Conservation (phyloP, 2,888 invertebrate genomes). For the Sesia bembeciformis region DNA sequence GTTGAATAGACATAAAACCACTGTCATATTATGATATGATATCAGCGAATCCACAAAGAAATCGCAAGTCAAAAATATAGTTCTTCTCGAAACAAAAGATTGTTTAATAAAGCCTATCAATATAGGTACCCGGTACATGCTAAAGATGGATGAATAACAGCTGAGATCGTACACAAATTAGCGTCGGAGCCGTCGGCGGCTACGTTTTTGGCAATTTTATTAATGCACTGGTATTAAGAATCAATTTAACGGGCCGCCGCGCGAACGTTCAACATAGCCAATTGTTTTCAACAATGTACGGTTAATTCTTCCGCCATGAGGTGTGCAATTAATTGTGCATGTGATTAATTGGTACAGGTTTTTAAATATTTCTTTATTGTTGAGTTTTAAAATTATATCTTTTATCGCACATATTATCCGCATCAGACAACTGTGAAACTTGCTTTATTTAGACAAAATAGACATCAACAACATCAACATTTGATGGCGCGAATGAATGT, state of each 20-base stretch:
- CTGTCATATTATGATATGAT: too few relatives aligned
- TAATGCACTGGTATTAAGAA: conserved; percentile 55
- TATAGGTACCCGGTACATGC: background rate
- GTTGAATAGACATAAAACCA: too few relatives aligned
- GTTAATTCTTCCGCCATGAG: conserved; percentile 29
- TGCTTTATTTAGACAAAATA: too few relatives aligned
- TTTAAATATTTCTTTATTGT: background rate
- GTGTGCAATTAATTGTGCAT: conserved; percentile 13
- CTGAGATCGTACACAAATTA: conserved; percentile 52
- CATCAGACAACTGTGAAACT: too few relatives aligned
- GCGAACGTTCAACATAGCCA: conserved; percentile 21
- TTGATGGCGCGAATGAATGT: too few relatives aligned
- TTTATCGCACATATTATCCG: too few relatives aligned
- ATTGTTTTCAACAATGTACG: conserved; percentile 14
- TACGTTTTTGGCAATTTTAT: conserved; percentile 47
- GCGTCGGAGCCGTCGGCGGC: conserved; percentile 15
- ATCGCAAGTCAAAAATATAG: too few relatives aligned
- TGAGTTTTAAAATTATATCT: too few relatives aligned
- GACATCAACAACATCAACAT: too few relatives aligned
- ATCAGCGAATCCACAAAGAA: too few relatives aligned
- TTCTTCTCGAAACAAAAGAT: background rate
- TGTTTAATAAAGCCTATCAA: background rate
- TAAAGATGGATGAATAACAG: conserved; percentile 21
- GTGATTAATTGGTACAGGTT: conserved; percentile 16
- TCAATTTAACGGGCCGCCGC: conserved; percentile 36